A percentile compares a stretch with the other conserved stretches of the same genome.
Conservation (phyloP, 1,140 invertebrate genomes). For the Atopsyche davidsoni region DNA sequence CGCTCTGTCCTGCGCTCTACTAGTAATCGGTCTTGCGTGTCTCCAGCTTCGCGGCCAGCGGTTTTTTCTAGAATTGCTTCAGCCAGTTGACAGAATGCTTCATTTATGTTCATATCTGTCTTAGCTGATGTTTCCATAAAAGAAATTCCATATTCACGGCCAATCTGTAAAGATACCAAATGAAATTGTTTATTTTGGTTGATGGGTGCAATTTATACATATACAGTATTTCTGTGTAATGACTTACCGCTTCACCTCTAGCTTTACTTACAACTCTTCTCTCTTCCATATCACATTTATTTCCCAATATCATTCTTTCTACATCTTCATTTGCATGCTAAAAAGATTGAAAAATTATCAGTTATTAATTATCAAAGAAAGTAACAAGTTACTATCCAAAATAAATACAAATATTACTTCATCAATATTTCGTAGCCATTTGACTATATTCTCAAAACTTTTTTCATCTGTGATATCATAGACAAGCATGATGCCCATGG, state of each 20-base stretch:
- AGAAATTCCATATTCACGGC: slow-evolving; percentile 88
- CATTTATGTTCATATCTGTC: slow-evolving; percentile 85
- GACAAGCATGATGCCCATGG: slow-evolving; percentile 98
- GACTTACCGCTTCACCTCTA: slow-evolving; percentile 53
- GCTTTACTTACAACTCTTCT: slow-evolving; percentile 78
- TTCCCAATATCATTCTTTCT: slow-evolving; percentile 91
- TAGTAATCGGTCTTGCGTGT: slow-evolving; percentile 34
- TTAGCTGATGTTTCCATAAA: slow-evolving; percentile 93
- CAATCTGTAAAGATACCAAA: slow-evolving; percentile 44
- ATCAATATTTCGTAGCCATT: slow-evolving; percentile 98
- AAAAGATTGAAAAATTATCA: slow-evolving; percentile 19
- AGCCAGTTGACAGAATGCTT: slow-evolving; percentile 88
- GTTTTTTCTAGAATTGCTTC: slow-evolving; percentile 51
- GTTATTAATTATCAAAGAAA: background rate
- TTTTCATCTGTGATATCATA: slow-evolving; percentile 98
- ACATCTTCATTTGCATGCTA: slow-evolving; percentile 83
- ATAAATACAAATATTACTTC: slow-evolving; percentile 58
- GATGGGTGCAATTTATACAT: no score
- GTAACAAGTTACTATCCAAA: no score
- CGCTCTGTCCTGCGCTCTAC: slow-evolving; percentile 45
- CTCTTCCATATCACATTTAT: slow-evolving; percentile 90
- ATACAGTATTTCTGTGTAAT: no score
- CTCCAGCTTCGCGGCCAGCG: slow-evolving; percentile 41
- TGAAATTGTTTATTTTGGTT: no score
- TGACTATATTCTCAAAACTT: slow-evolving; percentile 98